Conservation (phyloP, 2,113 vertebrate genomes). For the Chroicocephalus ridibundus region DNA sequence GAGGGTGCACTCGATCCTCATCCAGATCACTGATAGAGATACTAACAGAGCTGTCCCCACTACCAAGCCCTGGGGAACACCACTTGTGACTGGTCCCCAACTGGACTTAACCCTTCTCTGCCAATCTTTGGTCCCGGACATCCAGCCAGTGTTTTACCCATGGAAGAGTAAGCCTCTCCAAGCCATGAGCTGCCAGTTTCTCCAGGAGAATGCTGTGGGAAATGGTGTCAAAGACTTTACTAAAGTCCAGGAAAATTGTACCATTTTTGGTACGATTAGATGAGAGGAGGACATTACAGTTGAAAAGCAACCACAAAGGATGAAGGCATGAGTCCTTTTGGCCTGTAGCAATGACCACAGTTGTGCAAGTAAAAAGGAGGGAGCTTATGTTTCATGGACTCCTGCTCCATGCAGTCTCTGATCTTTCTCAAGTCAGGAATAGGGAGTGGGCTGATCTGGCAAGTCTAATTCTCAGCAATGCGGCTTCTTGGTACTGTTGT, state of each 20-base stretch:
- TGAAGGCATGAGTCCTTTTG: not conserved
- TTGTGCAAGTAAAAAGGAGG: not conserved
- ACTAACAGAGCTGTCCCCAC: not conserved
- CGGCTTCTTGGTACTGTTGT: not conserved
- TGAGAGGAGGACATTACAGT: not conserved
- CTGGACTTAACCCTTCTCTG: not conserved
- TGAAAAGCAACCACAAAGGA: not conserved
- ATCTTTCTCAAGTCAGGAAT: not conserved
- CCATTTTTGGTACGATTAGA: not conserved
- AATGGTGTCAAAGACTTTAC: not conserved
- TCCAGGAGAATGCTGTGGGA: not conserved
- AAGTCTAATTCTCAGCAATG: not conserved
- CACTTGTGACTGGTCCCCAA: no score
- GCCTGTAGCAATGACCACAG: not conserved
- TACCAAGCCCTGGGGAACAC: not conserved
- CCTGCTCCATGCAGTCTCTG: not conserved
- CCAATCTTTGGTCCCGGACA: fast-evolving
- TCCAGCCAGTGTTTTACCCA: not conserved
- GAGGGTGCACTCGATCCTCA: not conserved
- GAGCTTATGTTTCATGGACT: not conserved
- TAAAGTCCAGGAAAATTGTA: not conserved
- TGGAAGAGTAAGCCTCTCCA: fast-evolving
- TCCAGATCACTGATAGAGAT: not conserved
- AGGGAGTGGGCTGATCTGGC: not conserved
- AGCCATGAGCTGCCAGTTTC: not conserved